Conservation (phyloP, 2,797 vertebrate species). For the Tauraco hartlaubi region DNA sequence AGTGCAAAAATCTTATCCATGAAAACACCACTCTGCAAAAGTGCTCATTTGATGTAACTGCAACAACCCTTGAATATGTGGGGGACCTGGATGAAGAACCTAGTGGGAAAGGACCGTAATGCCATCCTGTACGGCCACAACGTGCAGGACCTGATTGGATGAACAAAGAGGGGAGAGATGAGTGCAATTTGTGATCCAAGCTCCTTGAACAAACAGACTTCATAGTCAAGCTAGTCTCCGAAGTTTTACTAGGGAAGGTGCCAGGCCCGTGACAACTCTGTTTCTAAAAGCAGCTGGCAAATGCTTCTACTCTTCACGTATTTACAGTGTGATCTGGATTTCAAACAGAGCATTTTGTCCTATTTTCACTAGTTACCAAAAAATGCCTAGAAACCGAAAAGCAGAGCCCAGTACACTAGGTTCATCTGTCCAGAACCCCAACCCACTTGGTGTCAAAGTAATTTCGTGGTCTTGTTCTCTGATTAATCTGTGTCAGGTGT, state of each 20-base stretch:
- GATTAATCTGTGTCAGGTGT: background rate
- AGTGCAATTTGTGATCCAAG: background rate
- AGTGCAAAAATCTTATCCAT: background rate
- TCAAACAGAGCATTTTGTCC: background rate
- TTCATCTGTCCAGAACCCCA: background rate
- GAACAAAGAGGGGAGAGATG: background rate
- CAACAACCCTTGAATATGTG: background rate
- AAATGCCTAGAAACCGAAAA: background rate
- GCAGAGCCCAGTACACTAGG: background rate
- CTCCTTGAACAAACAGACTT: background rate
- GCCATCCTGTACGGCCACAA: rapidly evolving
- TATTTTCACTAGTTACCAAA: background rate
- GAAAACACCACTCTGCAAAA: background rate
- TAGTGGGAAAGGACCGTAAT: background rate
- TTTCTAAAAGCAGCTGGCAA: background rate
- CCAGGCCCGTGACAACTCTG: background rate
- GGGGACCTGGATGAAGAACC: background rate
- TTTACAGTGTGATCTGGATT: background rate
- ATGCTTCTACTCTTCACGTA: background rate
- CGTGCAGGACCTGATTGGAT: background rate
- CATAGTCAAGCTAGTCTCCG: background rate
- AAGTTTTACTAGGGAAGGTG: background rate
- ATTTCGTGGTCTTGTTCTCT: background rate
- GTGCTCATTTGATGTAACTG: background rate
- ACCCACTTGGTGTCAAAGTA: background rate